Conservation (phyloP, 2,113 vertebrate genomes). For the Sceloporus tristichus region DNA sequence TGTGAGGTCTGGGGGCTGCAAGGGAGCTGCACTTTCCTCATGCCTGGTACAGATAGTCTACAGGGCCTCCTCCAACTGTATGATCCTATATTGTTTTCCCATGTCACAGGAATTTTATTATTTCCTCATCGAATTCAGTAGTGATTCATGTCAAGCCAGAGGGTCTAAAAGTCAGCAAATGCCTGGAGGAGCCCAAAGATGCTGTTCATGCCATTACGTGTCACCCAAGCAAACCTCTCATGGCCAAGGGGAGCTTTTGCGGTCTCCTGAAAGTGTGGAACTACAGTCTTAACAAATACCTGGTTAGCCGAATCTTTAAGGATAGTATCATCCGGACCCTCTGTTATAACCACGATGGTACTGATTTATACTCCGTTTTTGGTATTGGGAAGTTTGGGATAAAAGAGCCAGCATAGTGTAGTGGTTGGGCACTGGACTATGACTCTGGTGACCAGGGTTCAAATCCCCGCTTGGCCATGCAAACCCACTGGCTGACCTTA, state of each 20-base stretch:
- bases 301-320: constrained; percentile 82
- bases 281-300: constrained; percentile 74
- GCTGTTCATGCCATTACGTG: constrained; percentile 85
- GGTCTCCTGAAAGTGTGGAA: constrained; percentile 90
- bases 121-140: constrained; percentile 82
- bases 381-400: too few species aligned
- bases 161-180: constrained; percentile 67
- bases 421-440: too few species aligned
- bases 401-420: too few species aligned
- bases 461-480: too few species aligned
- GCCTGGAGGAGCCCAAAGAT: constrained; percentile 79
- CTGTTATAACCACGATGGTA: constrained; percentile 88
- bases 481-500: too few species aligned
- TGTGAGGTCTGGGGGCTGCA: too few species aligned
- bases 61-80: neutral
- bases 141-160: constrained; percentile 82
- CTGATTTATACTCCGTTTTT: neutral
- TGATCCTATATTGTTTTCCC: constrained; percentile 22
- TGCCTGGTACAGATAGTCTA: too few species aligned
- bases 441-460: too few species aligned
- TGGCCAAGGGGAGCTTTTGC: constrained; percentile 83
- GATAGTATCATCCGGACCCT: constrained; percentile 82
- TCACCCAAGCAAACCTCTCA: constrained; percentile 81
- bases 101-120: constrained; percentile 87
- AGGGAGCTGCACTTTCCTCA: too few species aligned